Conservation (phyloP, 2,797 vertebrate species). For the Hafferia zeledoni region DNA sequence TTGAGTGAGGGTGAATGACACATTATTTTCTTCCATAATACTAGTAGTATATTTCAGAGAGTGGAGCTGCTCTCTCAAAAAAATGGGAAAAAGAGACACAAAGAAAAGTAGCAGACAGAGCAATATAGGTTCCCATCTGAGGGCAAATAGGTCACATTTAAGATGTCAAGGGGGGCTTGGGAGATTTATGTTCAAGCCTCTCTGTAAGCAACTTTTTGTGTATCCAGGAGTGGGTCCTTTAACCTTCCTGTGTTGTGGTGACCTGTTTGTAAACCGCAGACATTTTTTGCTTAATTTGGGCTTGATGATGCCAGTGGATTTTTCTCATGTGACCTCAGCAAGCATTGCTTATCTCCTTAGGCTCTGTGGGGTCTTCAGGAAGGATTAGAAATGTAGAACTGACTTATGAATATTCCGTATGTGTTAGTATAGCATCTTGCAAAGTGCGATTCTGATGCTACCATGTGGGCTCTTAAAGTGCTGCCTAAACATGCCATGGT, state of each 20-base stretch:
- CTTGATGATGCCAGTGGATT: neutral
- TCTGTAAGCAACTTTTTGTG: neutral
- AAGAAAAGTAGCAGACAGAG: conserved; percentile 21
- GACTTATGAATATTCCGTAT: fast-evolving
- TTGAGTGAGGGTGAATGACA: neutral
- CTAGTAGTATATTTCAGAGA: neutral
- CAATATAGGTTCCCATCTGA: neutral
- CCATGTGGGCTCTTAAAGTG: neutral
- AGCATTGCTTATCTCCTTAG: neutral
- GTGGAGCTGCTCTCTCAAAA: neutral
- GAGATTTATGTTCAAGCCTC: conserved; percentile 50
- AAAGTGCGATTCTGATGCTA: fast-evolving
- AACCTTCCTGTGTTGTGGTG: conserved; percentile 30
- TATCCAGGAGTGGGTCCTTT: neutral
- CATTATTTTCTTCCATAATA: neutral
- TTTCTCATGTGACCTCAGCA: neutral
- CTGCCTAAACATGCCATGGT: neutral
- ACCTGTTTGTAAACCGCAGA: conserved; percentile 37
- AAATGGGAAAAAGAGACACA: neutral
- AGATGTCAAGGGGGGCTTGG: neutral
- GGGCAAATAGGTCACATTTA: neutral
- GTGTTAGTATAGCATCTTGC: neutral
- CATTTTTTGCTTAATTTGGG: neutral
- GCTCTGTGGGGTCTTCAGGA: neutral
- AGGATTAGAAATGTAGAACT: neutral